phyloP scores from a whole-genome alignment of 2,797 vertebrate species.

The Aeoliscus strigatus region DNA sequence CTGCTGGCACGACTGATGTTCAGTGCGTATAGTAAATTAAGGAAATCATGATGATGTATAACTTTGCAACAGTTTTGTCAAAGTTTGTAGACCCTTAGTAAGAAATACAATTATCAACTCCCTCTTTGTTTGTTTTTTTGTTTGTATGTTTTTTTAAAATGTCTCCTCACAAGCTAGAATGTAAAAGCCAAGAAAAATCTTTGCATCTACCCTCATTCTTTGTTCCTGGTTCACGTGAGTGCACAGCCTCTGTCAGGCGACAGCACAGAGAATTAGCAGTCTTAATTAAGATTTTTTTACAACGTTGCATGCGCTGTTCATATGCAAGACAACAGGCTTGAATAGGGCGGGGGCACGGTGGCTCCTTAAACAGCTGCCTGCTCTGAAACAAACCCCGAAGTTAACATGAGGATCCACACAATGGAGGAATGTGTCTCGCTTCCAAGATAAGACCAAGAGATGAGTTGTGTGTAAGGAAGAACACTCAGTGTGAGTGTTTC shows the following conservation, averaged over 20 bases:
- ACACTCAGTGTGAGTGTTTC: not conserved
- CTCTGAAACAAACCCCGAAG: slow-evolving; percentile 51
- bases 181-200: slow-evolving; percentile 21
- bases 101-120: not conserved
- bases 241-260: slow-evolving; percentile 70
- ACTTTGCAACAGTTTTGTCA: too few relatives aligned
- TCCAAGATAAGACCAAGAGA: not conserved
- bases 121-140: too few relatives aligned
- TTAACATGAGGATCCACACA: slow-evolving; percentile 39
- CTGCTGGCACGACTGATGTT: not conserved
- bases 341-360: slow-evolving; percentile 37
- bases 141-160: slow-evolving; percentile 1
- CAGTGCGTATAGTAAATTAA: too few relatives aligned
- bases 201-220: slow-evolving; percentile 33
- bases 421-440: slow-evolving; percentile 22
- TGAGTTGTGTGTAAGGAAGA: not conserved
- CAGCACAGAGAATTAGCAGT: slow-evolving; percentile 70
- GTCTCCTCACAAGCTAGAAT: not conserved
- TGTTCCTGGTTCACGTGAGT: slow-evolving; percentile 64
- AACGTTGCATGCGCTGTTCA: slow-evolving; percentile 67
- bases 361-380: slow-evolving; percentile 65
- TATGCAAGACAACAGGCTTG: slow-evolving; percentile 60
- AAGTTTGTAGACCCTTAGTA: not conserved
- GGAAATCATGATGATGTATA: too few relatives aligned
- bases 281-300: slow-evolving; percentile 77